Evolutionary conservation across 2,888 invertebrate genomes (phyloP).

Genomic region (Pardosa pseudoannulata): DNA sequence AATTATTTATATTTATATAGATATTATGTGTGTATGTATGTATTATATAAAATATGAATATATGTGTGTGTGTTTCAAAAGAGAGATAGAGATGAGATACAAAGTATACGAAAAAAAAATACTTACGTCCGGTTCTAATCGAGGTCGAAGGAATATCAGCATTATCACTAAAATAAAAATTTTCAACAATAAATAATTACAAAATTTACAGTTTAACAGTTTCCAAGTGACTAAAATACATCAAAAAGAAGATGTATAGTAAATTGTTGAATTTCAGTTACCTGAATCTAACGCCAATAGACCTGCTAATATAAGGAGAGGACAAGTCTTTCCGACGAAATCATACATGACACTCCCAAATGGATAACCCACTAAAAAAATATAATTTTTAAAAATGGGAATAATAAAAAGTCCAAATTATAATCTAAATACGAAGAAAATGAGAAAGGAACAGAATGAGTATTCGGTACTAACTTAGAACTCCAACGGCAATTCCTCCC

Average conservation of each 20-base stretch:
- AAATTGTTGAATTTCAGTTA: no score
- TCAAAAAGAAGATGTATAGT: no score
- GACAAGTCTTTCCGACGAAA: conserved; percentile 85
- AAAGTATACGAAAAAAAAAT: no score
- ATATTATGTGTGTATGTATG: no score
- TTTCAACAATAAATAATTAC: no score
- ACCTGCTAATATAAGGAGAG: conserved; percentile 84
- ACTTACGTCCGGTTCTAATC: conserved; percentile 60
- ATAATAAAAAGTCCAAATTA: background rate
- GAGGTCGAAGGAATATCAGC: conserved; percentile 43
- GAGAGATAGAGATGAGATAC: no score
- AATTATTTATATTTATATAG: no score
- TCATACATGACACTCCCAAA: conserved; percentile 88
- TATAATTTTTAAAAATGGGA: background rate
- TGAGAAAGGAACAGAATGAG: background rate
- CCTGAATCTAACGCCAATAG: conserved; percentile 80
- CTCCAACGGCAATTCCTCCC: conserved; percentile 88
- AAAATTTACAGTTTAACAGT: no score
- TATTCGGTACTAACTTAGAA: conserved; percentile 79
- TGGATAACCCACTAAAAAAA: conserved; percentile 84
- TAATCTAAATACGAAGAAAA: background rate
- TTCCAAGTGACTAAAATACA: no score
- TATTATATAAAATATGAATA: no score
- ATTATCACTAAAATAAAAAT: conserved; percentile 42
- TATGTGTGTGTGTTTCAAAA: no score